Base-by-base conservation (phyloP, 2,113 vertebrate genomes). In the Eclectus roratus region DNA sequence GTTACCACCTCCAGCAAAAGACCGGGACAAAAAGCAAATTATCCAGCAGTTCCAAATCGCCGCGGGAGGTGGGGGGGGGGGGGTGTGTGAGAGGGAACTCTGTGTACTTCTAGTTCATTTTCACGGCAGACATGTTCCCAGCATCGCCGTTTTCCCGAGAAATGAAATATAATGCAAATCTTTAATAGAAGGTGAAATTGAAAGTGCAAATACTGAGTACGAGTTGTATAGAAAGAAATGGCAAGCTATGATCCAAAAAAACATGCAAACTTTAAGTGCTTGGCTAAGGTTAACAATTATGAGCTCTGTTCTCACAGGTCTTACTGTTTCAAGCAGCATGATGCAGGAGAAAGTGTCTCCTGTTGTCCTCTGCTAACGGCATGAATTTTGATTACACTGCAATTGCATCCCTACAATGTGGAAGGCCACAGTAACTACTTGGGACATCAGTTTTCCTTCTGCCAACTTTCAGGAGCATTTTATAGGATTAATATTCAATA, bases 401-500 rank as follows among this genome's bases (percentile, higher is more conserved):
- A 85, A 28, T 35, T 72, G 80, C 84, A 86, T 91, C 79, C 65
- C 89, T 24, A 23, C 28, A 9, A 63, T 28, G 76, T 80, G 85
- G 94, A 95, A 92, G 63, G 89, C 82, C 28, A 28, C 11, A 2
- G 70, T 84, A 93, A 96, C 93, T 89, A 89, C 94, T 91, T 91
- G 93, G 84, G 93, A 96, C 93, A 94, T 95, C 93, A 81, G 50
- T 94, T 85, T 93, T 72, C 88, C 92, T 96, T 88, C 93, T 96
- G 83, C 92, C 89, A 91, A 73, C 93, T 96, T 96, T 93, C 95
- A 97, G 94, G 84, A 95, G 70, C 89, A 61, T 95, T 96, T 97
- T 96, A 82, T 87, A 91, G 91, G 92, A 98, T 96, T 97, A 96
- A 97, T 97, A 96, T 95, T 97, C 95, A 96, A 68, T 96, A 96